Conservation (phyloP, 1,140 invertebrate species). For the Ips nitidus region DNA sequence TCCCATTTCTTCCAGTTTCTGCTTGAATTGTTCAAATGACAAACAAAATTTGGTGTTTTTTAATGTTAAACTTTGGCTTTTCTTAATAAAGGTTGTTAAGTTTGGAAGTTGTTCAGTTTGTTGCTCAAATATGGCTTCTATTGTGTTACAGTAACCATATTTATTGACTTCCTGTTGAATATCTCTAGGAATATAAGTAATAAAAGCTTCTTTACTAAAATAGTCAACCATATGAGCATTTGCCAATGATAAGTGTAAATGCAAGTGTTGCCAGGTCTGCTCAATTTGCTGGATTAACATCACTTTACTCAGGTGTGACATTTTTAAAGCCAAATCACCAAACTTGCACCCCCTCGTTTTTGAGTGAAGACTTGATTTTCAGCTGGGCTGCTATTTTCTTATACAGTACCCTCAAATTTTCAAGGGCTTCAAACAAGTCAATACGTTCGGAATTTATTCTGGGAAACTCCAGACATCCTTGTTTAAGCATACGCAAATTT, state of each 20-base stretch:
- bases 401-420: constrained; percentile 66
- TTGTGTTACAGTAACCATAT: constrained; percentile 49
- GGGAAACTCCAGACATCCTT: constrained; percentile 66
- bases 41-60: constrained; percentile 53
- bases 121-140: constrained; percentile 53
- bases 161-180: constrained; percentile 59
- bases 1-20: constrained; percentile 51
- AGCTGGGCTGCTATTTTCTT: constrained; percentile 67
- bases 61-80: constrained; percentile 48
- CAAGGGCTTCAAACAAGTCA: constrained; percentile 63
- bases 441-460: constrained; percentile 62
- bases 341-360: constrained; percentile 53
- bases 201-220: constrained; percentile 72
- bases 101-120: constrained; percentile 30
- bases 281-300: constrained; percentile 55
- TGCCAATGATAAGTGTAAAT: constrained; percentile 61
- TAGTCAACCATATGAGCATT: constrained; percentile 83
- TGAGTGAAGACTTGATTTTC: constrained; percentile 60
- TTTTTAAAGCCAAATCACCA: constrained; percentile 4
- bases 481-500: constrained; percentile 58
- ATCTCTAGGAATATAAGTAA: constrained; percentile 54
- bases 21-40: constrained; percentile 49
- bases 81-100: constrained; percentile 47
- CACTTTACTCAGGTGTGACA: constrained; percentile 23
- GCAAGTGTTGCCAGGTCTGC: constrained; percentile 58